phyloP scores from a whole-genome alignment of 1,140 invertebrate genomes.

The Tenebrio molitor region DNA sequence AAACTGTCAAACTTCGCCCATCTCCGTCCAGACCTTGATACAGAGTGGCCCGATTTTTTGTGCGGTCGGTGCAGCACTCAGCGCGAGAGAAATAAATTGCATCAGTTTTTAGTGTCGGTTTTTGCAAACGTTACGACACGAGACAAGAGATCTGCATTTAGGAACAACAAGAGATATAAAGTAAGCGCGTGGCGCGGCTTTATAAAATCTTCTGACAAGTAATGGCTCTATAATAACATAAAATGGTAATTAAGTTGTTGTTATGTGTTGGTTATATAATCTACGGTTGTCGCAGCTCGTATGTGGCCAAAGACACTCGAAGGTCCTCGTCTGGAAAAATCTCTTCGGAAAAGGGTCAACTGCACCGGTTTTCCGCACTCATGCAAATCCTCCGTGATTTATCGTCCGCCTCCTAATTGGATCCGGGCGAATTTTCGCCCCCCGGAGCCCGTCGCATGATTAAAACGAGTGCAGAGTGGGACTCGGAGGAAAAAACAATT shows the following conservation, averaged over 20 bases:
- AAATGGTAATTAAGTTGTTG: slow-evolving; percentile 60
- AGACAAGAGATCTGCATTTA: slow-evolving; percentile 40
- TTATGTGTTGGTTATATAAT: slow-evolving; percentile 46
- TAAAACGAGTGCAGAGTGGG: slow-evolving; percentile 30
- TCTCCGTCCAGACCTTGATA: neutral
- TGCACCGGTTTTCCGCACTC: no score
- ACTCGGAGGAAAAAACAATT: slow-evolving; percentile 11
- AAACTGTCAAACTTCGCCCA: no score
- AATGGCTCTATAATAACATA: slow-evolving; percentile 60
- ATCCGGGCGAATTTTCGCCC: neutral
- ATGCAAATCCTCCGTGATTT: neutral
- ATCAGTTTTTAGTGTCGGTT: slow-evolving; percentile 27
- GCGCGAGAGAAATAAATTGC: slow-evolving; percentile 31
- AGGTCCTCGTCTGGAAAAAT: neutral
- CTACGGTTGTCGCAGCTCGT: slow-evolving; percentile 26
- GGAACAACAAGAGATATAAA: slow-evolving; percentile 48
- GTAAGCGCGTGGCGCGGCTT: slow-evolving; percentile 51
- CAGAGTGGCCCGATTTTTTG: no score
- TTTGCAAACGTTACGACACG: slow-evolving; percentile 10
- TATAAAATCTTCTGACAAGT: slow-evolving; percentile 58
- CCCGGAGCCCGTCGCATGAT: slow-evolving; percentile 23
- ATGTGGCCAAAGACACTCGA: slow-evolving; percentile 5
- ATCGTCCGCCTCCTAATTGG: neutral
- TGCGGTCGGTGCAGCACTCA: no score
- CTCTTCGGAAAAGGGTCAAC: slow-evolving; percentile 4